phyloP scores from a whole-genome alignment of 1,140 invertebrate genomes.

The Thaumetopoea pityocampa region DNA sequence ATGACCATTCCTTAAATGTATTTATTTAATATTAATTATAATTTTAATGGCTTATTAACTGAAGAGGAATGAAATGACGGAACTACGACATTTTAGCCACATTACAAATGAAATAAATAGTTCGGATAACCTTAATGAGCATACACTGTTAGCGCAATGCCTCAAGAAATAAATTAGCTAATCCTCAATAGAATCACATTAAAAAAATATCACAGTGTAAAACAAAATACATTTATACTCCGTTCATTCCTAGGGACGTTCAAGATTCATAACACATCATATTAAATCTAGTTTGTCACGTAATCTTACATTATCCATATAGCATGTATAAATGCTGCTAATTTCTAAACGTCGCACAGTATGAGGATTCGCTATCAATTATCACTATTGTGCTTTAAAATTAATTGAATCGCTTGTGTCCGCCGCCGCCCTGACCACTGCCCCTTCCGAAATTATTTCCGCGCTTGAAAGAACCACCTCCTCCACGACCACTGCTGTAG shows the following conservation, averaged over 20 bases:
- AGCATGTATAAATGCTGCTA: slow-evolving; percentile 35
- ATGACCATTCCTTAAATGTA: no score
- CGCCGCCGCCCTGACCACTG: slow-evolving; percentile 44
- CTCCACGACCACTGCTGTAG: slow-evolving; percentile 56
- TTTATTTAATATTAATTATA: no score
- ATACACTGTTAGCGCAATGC: slow-evolving; percentile 21
- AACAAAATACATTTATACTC: slow-evolving; percentile 46
- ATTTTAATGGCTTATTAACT: no score
- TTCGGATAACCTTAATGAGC: no score
- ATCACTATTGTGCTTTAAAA: slow-evolving; percentile 27
- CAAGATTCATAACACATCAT: no score
- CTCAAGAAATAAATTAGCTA: slow-evolving; percentile 27
- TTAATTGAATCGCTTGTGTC: slow-evolving; percentile 75
- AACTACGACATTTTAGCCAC: no score
- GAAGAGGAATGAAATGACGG: slow-evolving; percentile 25
- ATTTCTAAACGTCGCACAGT: slow-evolving; percentile 35
- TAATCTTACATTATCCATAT: slow-evolving; percentile 24
- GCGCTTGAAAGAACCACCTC: slow-evolving; percentile 60
- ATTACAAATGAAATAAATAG: no score
- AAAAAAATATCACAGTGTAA: slow-evolving; percentile 53
- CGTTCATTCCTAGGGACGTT: no score
- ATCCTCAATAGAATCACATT: slow-evolving; percentile 43
- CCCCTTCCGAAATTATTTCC: slow-evolving; percentile 59
- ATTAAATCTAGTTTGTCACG: slow-evolving; percentile 19
- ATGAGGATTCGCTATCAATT: slow-evolving; percentile 61